Evolutionary conservation across 2,797 vertebrate species (phyloP).

Genomic region (Australoheros facetus): DNA sequence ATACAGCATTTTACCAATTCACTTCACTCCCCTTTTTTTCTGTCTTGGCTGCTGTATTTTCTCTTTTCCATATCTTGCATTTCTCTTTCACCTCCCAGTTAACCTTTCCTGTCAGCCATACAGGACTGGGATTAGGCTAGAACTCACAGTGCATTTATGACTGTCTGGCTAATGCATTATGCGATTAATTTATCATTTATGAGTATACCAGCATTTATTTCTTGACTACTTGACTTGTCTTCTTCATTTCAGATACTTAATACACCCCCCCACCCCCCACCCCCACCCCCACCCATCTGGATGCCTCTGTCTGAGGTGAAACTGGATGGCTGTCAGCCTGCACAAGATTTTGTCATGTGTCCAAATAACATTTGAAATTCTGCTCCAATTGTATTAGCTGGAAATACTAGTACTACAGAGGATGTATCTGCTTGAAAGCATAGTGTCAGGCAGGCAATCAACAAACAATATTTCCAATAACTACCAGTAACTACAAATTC

Average conservation of each 20-base stretch:
- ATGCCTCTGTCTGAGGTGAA: constrained; percentile 38
- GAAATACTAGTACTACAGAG: not conserved
- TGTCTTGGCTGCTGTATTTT: constrained; percentile 35
- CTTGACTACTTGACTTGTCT: constrained; percentile 36
- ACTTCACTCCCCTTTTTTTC: constrained; percentile 36
- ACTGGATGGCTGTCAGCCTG: constrained; percentile 38
- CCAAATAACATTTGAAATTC: constrained; percentile 17
- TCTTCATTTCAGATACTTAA: constrained; percentile 39
- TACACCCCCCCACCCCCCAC: not conserved
- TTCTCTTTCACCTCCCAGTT: constrained; percentile 59
- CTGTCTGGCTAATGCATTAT: constrained; percentile 49
- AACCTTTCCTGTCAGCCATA: constrained; percentile 52
- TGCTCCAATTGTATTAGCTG: constrained; percentile 27
- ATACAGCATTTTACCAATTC: constrained; percentile 48
- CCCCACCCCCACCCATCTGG: constrained; percentile 18
- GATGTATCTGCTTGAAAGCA: not conserved
- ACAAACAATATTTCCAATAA: not conserved
- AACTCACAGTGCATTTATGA: constrained; percentile 47
- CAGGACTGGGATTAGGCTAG: constrained; percentile 40
- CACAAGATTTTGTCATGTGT: constrained; percentile 38
- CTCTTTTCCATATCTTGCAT: constrained; percentile 40
- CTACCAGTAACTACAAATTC: not conserved
- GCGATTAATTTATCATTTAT: constrained; percentile 56
- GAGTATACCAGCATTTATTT: constrained; percentile 27
- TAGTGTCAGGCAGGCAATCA: not conserved